Evolutionary conservation across 2,797 vertebrate genomes (phyloP), one percentile per base, ranked within the genome.

Genomic region (Sebastes vulpes): DNA sequence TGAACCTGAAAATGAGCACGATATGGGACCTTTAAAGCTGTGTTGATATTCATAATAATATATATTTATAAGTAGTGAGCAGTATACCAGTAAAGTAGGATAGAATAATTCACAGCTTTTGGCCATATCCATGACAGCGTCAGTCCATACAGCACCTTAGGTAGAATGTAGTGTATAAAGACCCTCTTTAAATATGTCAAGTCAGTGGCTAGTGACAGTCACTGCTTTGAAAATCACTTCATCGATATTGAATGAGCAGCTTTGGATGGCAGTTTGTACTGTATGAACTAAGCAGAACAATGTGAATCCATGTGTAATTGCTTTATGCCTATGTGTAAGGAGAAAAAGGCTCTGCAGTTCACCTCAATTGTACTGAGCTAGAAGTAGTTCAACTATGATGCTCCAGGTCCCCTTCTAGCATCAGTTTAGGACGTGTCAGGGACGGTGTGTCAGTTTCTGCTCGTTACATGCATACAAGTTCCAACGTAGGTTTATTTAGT

Each of bases 191-290:
- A 26, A 65, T 11, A 65, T 6, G 18, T 35, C 48, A 18, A n/a
- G 50, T 70, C 48, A 48, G 35, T 14, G 25, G 25, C 50, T 63
- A 50, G 11, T 56, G 23, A 59, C 31, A 57, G 23, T 42, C 23
- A 71, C 25, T 71, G 14, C 35, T 42, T 56, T 64, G 48, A 66
- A 68, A 73, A 72, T 28, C 26, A 48, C 48, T 59, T 69, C 4
- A 79, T 74, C 46, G 48, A 53, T 48, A 61, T 70, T 79, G 54
- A 84, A 70, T 71, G 58, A 75, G 31, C 8, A 20, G n/a, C 12
- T 76, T 66, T 78, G 18, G 68, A 65, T 64, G 65, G 58, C 59
- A 63, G 38, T 42, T 9, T 35, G 68, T 20, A 28, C 31, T 65
- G 58, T 46, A 42, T 81, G 20, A 75, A 65, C 10, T 20, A n/a